Evolutionary conservation across 2,888 invertebrate genomes (phyloP), one percentile per base, ranked within the genome.

Genomic region (Drosophila greeni): DNA sequence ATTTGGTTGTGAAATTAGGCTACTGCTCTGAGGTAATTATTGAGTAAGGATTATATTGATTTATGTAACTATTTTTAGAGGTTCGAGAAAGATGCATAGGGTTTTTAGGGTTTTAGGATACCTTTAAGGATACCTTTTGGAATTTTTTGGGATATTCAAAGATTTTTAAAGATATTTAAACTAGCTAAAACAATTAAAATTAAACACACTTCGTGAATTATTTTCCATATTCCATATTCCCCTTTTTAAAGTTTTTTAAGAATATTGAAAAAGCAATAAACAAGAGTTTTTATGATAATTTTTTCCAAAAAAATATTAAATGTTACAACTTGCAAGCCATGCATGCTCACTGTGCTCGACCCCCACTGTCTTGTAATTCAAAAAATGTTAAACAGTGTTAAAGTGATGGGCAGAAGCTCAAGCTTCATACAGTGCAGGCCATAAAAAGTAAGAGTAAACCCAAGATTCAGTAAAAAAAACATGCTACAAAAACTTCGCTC

Each of bases 361-460:
- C 20, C 9, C 18, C 14, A 45, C 29, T 45, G 45, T 45, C 14
- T 45, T 29, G 29, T 0, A 29, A 45, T 45, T 45, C 18, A 29
- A 45, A 45, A 45, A 45, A 29, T 18, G 18, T 45, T 45, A 18
- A 3, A 26, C 12, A 26, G 18, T 45, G 29, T 45, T 45, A 29
- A 45, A 45, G 29, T 18, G 18, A 29, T 45, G 45, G 12, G 43
- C 6, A 3, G 26, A 24, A 12, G 43, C 26, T 7, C 29, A 29
- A 45, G 29, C 45, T 31, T 20, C 14, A 5, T 31, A 45, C 45
- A 45, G 45, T 45, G 18, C 1, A 20, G 29, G 18, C 9, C 18
- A 18, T 9, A 31, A 29, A 7, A 45, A 7, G 6, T 18, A 26
- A 29, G 18, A 45, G 2, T 31, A 8, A 18, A 1, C 0, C 29